A percentile compares a stretch with the other conserved stretches of the same genome.
Conservation (phyloP, 92 coral and sea anemone species). For the Paragorgia papillata region DNA sequence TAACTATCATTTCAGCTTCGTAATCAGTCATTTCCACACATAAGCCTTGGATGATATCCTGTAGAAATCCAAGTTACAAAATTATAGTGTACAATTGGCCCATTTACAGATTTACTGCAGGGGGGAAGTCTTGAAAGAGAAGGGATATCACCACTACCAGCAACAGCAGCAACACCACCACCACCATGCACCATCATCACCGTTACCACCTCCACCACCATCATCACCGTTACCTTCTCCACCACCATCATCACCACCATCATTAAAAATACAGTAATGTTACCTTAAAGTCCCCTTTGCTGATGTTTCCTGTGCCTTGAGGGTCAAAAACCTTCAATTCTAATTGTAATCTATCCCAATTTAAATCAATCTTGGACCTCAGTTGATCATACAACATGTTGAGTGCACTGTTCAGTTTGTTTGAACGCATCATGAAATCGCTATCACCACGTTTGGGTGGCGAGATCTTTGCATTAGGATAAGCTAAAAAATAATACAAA, state of each 20-base stretch:
- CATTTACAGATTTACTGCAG: too few relatives aligned
- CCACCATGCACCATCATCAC: background rate
- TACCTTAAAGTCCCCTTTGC: constrained; percentile 84
- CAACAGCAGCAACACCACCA: constrained; percentile 1
- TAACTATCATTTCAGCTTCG: constrained; percentile 74
- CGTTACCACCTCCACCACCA: background rate
- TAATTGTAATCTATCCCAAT: constrained; percentile 87
- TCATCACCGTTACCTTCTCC: background rate
- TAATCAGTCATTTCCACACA: constrained; percentile 86
- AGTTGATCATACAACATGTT: constrained; percentile 88
- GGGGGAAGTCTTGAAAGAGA: too few relatives aligned
- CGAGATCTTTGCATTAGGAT: constrained; percentile 93
- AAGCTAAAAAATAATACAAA: constrained; percentile 62
- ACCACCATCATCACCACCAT: background rate
- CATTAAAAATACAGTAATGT: background rate
- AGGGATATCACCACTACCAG: background rate
- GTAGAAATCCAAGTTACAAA: too few relatives aligned
- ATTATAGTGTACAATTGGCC: too few relatives aligned
- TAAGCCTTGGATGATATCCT: constrained; percentile 86
- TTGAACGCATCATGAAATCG: constrained; percentile 98
- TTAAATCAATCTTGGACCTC: constrained; percentile 78
- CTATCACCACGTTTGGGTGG: constrained; percentile 98
- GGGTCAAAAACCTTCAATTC: constrained; percentile 78
- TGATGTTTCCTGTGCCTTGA: constrained; percentile 64
- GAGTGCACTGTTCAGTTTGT: constrained; percentile 94